A percentile compares a stretch with the other conserved stretches of the same genome.
Conservation (phyloP, 2,797 vertebrate species). For the Todus mexicanus region DNA sequence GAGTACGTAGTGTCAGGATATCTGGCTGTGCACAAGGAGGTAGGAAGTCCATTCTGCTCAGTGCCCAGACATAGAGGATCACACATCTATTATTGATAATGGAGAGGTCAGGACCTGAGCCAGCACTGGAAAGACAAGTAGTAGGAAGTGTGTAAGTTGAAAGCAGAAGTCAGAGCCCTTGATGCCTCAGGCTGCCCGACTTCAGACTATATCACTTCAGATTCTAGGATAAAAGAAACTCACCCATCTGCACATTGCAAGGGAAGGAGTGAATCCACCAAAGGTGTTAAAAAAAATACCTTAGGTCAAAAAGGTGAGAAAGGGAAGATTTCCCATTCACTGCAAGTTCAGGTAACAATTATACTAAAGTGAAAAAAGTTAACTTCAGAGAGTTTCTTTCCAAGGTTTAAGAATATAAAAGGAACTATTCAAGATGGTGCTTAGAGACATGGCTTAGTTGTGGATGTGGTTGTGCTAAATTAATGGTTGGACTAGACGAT, state of each 20-base stretch:
- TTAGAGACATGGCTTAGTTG: background rate
- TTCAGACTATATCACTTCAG: background rate
- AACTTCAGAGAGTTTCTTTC: background rate
- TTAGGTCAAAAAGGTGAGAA: background rate
- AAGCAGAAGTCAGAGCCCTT: slow-evolving; percentile 23
- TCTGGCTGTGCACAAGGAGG: background rate
- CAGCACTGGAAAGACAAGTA: background rate
- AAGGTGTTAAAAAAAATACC: background rate
- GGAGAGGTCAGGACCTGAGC: background rate
- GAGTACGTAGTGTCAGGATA: background rate
- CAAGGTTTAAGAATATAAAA: background rate
- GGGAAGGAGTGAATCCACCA: background rate
- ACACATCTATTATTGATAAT: background rate
- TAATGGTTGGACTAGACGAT: background rate
- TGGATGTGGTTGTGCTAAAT: background rate
- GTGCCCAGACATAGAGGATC: background rate
- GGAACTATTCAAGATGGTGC: background rate
- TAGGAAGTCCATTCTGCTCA: background rate
- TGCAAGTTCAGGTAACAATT: background rate
- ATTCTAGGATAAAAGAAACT: slow-evolving; percentile 20
- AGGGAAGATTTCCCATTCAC: background rate
- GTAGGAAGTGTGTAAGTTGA: background rate
- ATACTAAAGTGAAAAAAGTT: background rate
- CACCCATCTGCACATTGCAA: background rate
- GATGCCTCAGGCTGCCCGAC: background rate